A percentile compares a stretch with the other conserved stretches of the same genome.
Evolutionary conservation across 2,113 vertebrate species (phyloP).

Genomic region (Gopherus flavomarginatus): DNA sequence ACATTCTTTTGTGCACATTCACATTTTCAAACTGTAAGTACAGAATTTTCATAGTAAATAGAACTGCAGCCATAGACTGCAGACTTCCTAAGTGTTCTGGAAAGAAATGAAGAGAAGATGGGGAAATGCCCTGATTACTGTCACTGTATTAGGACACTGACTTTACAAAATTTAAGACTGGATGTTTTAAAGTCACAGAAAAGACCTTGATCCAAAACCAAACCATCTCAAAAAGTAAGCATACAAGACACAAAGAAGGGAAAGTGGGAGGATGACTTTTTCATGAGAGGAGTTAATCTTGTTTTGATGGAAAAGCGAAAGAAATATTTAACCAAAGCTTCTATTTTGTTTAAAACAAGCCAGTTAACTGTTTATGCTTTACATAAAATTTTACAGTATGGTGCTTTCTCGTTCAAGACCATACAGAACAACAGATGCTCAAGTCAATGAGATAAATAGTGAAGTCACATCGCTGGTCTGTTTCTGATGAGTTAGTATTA

Average conservation of each 20-base stretch:
- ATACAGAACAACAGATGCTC: conserved; percentile 24
- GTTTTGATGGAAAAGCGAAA: neutral
- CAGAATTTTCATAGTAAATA: neutral
- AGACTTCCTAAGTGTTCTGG: neutral
- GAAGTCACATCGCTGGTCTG: neutral
- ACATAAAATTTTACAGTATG: neutral
- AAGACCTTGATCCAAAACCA: neutral
- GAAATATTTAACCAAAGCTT: neutral
- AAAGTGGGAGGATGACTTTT: neutral
- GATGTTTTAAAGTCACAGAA: neutral
- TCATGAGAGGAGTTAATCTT: neutral
- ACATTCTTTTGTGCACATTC: neutral
- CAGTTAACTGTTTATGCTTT: neutral
- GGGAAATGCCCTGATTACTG: neutral
- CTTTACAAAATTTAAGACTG: neutral
- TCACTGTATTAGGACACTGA: neutral
- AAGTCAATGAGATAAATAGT: neutral
- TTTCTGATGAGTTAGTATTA: conserved; percentile 21
- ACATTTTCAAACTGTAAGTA: neutral
- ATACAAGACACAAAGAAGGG: neutral
- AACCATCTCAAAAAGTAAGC: neutral
- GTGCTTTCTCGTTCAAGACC: neutral
- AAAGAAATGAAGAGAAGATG: neutral
- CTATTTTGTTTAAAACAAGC: neutral
- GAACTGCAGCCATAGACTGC: neutral